phyloP scores from a whole-genome alignment of 2,113 vertebrate genomes.

The Carlito syrichta region DNA sequence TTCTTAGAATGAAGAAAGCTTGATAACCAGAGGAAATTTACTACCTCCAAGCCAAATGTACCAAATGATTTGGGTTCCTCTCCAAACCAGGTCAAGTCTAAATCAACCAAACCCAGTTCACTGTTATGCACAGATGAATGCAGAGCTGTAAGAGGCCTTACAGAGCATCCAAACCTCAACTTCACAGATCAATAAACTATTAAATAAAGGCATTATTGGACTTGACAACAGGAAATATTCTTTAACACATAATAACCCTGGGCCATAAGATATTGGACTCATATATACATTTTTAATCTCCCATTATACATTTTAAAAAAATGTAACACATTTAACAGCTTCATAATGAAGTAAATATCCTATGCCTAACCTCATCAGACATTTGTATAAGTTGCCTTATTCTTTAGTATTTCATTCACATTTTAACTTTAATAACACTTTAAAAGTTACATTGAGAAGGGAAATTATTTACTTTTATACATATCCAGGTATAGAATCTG shows the following conservation, averaged over 20 bases:
- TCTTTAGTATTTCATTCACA: constrained; percentile 33
- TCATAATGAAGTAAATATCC: not conserved
- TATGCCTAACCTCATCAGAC: not conserved
- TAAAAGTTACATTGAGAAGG: not conserved
- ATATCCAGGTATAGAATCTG: not conserved
- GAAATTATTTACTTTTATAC: not conserved
- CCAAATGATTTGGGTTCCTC: not conserved
- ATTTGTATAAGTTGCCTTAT: not conserved
- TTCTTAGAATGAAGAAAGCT: not conserved
- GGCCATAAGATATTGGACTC: not conserved
- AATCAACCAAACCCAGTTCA: no score
- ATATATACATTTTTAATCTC: not conserved
- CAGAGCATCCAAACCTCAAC: not conserved
- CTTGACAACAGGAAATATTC: not conserved
- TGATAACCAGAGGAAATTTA: not conserved
- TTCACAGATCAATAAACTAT: not conserved
- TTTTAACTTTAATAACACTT: not conserved
- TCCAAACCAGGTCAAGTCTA: not conserved
- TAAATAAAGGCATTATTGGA: not conserved
- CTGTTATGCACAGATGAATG: no score
- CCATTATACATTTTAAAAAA: not conserved
- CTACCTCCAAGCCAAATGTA: not conserved
- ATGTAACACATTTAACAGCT: not conserved
- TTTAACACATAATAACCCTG: constrained; percentile 32
- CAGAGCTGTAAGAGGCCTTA: not conserved